Evolutionary conservation across 2,888 invertebrate species (phyloP).

Genomic region (Melanophora roralis): DNA sequence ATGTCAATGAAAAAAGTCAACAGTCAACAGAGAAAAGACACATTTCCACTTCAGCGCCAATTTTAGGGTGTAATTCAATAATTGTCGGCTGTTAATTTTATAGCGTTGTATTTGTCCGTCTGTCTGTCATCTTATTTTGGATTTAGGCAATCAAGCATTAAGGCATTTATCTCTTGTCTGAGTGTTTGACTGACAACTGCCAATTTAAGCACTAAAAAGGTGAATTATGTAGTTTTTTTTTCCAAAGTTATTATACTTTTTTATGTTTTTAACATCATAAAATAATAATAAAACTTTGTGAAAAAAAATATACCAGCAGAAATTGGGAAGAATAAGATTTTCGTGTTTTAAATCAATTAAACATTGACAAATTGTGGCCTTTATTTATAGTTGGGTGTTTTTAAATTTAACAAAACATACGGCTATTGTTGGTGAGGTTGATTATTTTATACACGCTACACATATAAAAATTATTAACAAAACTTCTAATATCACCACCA

Average conservation of each 20-base stretch:
- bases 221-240: slow-evolving; percentile 35
- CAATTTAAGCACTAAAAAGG: slow-evolving; percentile 32
- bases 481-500: too few relatives aligned
- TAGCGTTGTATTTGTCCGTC: slow-evolving; percentile 5
- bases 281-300: slow-evolving; percentile 10
- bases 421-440: too few relatives aligned
- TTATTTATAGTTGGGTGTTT: neutral
- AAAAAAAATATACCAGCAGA: neutral
- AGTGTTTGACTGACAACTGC: slow-evolving; percentile 28
- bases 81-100: slow-evolving; percentile 45
- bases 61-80: slow-evolving; percentile 58
- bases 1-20: slow-evolving; percentile 39
- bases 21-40: neutral
- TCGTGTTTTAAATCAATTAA: slow-evolving; percentile 41
- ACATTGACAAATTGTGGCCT: slow-evolving; percentile 46
- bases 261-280: neutral
- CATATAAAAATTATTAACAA: too few relatives aligned
- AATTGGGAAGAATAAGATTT: neutral
- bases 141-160: slow-evolving; percentile 19
- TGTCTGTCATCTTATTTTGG: neutral
- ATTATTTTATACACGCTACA: too few relatives aligned
- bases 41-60: slow-evolving; percentile 61
- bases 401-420: too few relatives aligned
- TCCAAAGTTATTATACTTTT: neutral
- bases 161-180: neutral